Conservation (phyloP, 2,113 vertebrate species). For the Campylomormyrus tamandua region DNA sequence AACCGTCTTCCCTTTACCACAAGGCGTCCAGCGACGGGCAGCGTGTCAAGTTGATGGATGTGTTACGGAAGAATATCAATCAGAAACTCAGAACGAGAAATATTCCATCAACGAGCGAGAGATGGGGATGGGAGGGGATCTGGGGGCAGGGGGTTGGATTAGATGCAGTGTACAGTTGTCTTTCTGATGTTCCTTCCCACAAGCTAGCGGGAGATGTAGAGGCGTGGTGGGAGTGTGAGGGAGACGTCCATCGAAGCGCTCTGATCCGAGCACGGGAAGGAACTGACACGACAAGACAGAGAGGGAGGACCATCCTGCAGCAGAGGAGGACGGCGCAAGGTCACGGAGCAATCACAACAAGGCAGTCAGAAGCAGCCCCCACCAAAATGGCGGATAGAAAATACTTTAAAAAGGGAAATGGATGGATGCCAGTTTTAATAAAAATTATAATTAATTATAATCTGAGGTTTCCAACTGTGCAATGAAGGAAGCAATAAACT, state of each 20-base stretch:
- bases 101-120: background rate
- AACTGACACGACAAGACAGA: background rate
- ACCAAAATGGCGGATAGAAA: background rate
- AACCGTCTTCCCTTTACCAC: background rate
- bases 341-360: background rate
- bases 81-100: background rate
- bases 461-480: background rate
- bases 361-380: background rate
- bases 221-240: background rate
- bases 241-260: background rate
- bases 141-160: background rate
- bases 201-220: background rate
- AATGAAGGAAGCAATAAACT: background rate
- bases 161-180: background rate
- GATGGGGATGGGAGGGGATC: background rate
- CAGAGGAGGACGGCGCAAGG: background rate
- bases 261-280: background rate
- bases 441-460: background rate
- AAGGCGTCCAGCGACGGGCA: background rate
- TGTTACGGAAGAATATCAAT: background rate
- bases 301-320: background rate
- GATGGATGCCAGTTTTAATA: conserved; percentile 6
- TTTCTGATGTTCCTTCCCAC: background rate
- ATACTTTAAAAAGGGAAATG: background rate
- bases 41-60: background rate